A percentile compares a stretch with the other conserved stretches of the same genome.
Evolutionary conservation across 1,140 invertebrate species (phyloP).

Genomic region (Drosophila serrata): DNA sequence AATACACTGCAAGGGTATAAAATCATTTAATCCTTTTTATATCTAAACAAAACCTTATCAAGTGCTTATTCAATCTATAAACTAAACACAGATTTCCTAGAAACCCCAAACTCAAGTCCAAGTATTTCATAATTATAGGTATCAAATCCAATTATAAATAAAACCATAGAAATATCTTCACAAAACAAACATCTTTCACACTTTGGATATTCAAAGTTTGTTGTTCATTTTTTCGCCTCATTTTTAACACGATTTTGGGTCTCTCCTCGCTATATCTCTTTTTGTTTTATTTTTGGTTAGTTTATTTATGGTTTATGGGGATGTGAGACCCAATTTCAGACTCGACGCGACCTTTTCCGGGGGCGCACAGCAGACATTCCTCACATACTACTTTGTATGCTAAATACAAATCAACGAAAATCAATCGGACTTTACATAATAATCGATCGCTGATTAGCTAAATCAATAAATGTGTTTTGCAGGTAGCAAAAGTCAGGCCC

Average conservation of each 20-base stretch:
- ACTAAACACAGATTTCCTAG: neutral
- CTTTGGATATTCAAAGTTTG: neutral
- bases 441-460: constrained; percentile 79
- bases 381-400: constrained; percentile 69
- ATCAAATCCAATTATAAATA: constrained; percentile 4
- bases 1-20: too few relatives aligned
- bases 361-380: constrained; percentile 34
- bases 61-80: too few relatives aligned
- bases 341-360: constrained; percentile 28
- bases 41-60: too few relatives aligned
- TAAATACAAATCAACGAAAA: constrained; percentile 51
- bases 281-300: neutral
- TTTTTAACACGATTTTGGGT: constrained; percentile 2
- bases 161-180: neutral
- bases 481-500: constrained; percentile 77
- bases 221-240: neutral
- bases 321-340: constrained; percentile 14
- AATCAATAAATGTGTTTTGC: constrained; percentile 79
- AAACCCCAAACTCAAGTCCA: neutral
- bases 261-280: too few relatives aligned
- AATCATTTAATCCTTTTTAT: too few relatives aligned
- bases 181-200: constrained; percentile 20
- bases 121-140: neutral
- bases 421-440: constrained; percentile 77
- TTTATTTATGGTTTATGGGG: constrained; percentile 25